A percentile compares a stretch with the other conserved stretches of the same genome.
phyloP scores from a whole-genome alignment of 2,888 invertebrate genomes.

The Leptinotarsa juncta region DNA sequence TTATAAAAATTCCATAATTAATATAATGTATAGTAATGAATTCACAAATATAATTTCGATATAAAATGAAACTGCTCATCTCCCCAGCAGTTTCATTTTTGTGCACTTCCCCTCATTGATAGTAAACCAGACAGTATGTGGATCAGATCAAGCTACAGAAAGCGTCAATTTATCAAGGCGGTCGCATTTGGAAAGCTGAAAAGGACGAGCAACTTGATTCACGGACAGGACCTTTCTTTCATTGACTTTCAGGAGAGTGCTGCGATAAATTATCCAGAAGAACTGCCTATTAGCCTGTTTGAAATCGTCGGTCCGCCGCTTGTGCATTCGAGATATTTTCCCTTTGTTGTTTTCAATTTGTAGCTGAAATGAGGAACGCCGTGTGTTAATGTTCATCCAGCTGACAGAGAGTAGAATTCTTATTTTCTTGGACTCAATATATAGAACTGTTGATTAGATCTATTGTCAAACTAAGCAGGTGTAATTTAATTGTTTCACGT shows the following conservation, averaged over 20 bases:
- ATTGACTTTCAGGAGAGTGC: constrained; percentile 63
- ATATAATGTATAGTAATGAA: too few species aligned
- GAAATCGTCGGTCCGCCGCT: constrained; percentile 56
- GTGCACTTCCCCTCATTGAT: not conserved
- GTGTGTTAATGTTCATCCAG: not conserved
- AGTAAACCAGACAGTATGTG: constrained; percentile 38
- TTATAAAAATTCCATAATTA: too few species aligned
- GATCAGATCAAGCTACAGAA: constrained; percentile 55
- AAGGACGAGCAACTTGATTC: constrained; percentile 56
- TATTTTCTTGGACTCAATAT: not conserved
- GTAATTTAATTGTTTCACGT: too few species aligned
- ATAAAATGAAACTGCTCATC: not conserved
- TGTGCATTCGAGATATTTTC: constrained; percentile 42
- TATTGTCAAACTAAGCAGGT: not conserved
- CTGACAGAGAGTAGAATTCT: too few species aligned
- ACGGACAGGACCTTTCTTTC: constrained; percentile 59
- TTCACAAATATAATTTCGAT: too few species aligned
- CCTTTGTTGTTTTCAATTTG: constrained; percentile 19
- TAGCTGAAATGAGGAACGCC: not conserved
- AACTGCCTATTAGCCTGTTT: constrained; percentile 65
- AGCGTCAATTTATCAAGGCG: constrained; percentile 60
- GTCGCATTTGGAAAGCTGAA: constrained; percentile 54
- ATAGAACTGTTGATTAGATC: not conserved
- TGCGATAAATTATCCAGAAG: constrained; percentile 64
- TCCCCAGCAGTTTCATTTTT: not conserved